Percentiles rank a stretch among this genome's conserved stretches.
Evolutionary conservation across 2,888 invertebrate genomes (phyloP).

Genomic region (Dicranocentrus wangi): DNA sequence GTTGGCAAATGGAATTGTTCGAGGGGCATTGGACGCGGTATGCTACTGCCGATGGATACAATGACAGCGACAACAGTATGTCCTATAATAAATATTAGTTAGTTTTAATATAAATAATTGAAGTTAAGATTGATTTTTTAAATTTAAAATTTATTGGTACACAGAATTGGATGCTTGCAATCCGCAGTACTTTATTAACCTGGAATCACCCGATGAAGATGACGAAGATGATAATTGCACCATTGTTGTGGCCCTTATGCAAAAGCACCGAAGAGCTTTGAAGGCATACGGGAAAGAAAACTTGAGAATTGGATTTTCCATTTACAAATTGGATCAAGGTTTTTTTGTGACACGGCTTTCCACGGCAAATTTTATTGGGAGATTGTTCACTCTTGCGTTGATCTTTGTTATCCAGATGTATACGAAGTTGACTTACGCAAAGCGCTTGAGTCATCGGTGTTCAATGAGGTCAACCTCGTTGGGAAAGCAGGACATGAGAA

Average conservation of each 20-base stretch:
- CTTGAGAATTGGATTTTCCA: slow-evolving; percentile 94
- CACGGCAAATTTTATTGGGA: slow-evolving; percentile 82
- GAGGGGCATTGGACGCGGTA: slow-evolving; percentile 94
- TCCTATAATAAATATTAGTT: too few relatives aligned
- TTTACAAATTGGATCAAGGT: too few relatives aligned
- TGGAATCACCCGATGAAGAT: slow-evolving; percentile 90
- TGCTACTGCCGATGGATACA: slow-evolving; percentile 96
- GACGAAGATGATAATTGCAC: slow-evolving; percentile 92
- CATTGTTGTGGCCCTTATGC: slow-evolving; percentile 94
- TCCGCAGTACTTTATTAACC: slow-evolving; percentile 88
- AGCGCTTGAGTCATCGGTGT: too few relatives aligned
- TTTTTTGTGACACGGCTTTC: too few relatives aligned
- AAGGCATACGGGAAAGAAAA: slow-evolving; percentile 92
- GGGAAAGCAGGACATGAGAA: too few relatives aligned
- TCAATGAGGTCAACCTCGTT: too few relatives aligned
- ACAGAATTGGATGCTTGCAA: slow-evolving; percentile 92
- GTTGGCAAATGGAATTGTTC: slow-evolving; percentile 86
- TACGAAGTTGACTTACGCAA: too few relatives aligned
- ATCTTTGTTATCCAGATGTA: too few relatives aligned
- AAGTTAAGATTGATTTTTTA: too few relatives aligned
- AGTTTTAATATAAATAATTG: too few relatives aligned
- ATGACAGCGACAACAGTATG: too few relatives aligned
- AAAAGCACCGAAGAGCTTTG: slow-evolving; percentile 94
- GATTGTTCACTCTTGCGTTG: slow-evolving; percentile 94
- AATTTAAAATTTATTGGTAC: too few relatives aligned